These are phyloP conservation scores for Branchellion lobata DNA, from an alignment of 2,888 invertebrate genomes.

Conservation along the genomic window DNA sequence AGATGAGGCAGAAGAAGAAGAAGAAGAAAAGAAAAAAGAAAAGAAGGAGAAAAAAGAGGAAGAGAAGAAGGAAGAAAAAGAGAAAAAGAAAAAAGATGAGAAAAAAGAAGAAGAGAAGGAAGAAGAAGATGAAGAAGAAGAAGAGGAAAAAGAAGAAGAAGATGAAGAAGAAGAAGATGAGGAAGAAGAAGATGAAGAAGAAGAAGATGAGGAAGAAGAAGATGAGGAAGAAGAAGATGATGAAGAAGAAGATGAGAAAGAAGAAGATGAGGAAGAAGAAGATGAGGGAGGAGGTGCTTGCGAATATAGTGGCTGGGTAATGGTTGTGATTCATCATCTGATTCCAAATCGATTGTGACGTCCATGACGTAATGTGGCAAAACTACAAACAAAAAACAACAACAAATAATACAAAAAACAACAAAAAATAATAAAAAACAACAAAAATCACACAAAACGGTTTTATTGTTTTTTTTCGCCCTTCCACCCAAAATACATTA, in stretches of 20 bases:
- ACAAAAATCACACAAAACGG: too few species aligned
- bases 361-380: not conserved
- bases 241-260: not conserved
- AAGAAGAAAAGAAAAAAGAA: not conserved
- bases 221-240: not conserved
- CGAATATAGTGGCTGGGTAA: not conserved
- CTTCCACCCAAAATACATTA: too few species aligned
- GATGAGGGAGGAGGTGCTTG: not conserved
- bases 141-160: not conserved
- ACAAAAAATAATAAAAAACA: too few species aligned
- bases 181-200: not conserved
- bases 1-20: too few species aligned
- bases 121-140: too few species aligned
- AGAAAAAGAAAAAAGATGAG: not conserved
- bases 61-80: too few species aligned
- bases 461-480: too few species aligned
- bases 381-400: not conserved
- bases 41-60: not conserved
- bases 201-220: too few species aligned
- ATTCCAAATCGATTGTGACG: conserved; percentile 8
- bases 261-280: not conserved
- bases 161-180: not conserved
- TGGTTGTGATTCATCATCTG: not conserved
- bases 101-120: not conserved
- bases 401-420: too few species aligned